A percentile compares a stretch with the other conserved stretches of the same genome.
Evolutionary conservation across 2,797 vertebrate species (phyloP).

Genomic region (Microcaecilia unicolor): DNA sequence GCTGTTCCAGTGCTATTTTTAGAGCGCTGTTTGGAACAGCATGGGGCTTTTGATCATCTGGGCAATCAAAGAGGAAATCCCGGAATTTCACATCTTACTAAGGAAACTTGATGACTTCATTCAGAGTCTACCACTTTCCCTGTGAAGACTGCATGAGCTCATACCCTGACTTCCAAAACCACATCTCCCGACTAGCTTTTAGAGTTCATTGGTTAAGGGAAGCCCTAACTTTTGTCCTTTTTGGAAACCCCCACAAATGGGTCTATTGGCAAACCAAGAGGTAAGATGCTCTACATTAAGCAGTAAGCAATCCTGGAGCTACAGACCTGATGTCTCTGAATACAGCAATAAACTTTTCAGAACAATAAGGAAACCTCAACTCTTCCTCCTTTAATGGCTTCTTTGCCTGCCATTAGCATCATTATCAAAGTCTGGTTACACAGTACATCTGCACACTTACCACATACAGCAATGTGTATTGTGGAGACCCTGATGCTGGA

Average conservation of each 20-base stretch:
- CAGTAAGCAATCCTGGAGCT: conserved; percentile 52
- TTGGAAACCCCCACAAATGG: conserved; percentile 56
- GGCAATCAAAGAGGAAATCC: too few species aligned
- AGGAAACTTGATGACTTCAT: too few species aligned
- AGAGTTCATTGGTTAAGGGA: conserved; percentile 34
- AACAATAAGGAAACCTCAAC: conserved; percentile 50
- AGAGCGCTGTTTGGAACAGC: too few species aligned
- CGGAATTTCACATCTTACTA: too few species aligned
- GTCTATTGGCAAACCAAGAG: conserved; percentile 48
- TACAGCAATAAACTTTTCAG: conserved; percentile 56
- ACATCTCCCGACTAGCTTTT: conserved; percentile 6
- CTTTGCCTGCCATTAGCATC: conserved; percentile 41
- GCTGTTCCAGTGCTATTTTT: too few species aligned
- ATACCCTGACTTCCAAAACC: too few species aligned
- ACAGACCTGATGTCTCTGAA: conserved; percentile 57
- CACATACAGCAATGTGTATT: too few species aligned
- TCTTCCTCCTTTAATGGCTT: conserved; percentile 60
- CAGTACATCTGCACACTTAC: conserved; percentile 12
- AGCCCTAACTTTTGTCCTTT: conserved; percentile 28
- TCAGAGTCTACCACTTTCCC: too few species aligned
- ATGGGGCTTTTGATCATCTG: too few species aligned
- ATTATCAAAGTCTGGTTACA: conserved; percentile 25
- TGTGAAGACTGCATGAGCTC: too few species aligned
- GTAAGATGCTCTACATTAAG: conserved; percentile 42
- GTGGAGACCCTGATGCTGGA: too few species aligned